phyloP scores from a whole-genome alignment of 2,113 vertebrate genomes.

The Callopanchax toddi region DNA sequence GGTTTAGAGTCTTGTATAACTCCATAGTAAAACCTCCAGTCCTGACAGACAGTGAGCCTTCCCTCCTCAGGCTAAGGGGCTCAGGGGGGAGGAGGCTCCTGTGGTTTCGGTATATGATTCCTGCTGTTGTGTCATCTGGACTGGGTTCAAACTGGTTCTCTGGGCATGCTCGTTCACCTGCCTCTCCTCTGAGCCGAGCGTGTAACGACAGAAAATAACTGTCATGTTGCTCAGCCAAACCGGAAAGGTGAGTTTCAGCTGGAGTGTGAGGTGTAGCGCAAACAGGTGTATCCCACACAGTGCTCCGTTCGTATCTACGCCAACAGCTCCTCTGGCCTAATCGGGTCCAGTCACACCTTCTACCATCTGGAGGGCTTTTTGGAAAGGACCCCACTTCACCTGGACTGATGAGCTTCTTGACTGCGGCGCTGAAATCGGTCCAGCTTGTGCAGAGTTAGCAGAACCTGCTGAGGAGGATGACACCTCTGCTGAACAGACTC shows the following conservation, averaged over 20 bases:
- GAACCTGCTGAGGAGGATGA: constrained; percentile 58
- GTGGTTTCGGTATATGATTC: background rate
- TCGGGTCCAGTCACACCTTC: constrained; percentile 6
- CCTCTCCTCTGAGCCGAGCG: constrained; percentile 54
- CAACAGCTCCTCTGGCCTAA: constrained; percentile 40
- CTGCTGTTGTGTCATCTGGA: background rate
- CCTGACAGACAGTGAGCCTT: constrained; percentile 28
- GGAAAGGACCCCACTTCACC: constrained; percentile 25
- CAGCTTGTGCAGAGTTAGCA: constrained; percentile 21
- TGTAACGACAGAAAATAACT: constrained; percentile 73
- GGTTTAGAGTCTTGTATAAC: too few relatives aligned
- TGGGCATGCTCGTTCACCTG: constrained; percentile 45
- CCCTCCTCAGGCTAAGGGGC: too few relatives aligned
- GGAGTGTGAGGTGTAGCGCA: constrained; percentile 28
- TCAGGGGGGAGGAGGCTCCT: constrained; percentile 19
- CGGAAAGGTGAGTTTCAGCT: constrained; percentile 53
- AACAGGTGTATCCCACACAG: constrained; percentile 74
- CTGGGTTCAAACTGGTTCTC: constrained; percentile 7
- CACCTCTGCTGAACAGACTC: constrained; percentile 39
- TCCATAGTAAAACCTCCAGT: too few relatives aligned
- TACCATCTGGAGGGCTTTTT: background rate
- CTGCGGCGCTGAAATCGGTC: constrained; percentile 13
- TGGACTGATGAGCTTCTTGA: constrained; percentile 51
- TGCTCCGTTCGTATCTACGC: constrained; percentile 27
- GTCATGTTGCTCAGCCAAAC: constrained; percentile 64